Evolutionary conservation across 2,113 vertebrate species (phyloP).

Genomic region (Malaclemys terrapin): DNA sequence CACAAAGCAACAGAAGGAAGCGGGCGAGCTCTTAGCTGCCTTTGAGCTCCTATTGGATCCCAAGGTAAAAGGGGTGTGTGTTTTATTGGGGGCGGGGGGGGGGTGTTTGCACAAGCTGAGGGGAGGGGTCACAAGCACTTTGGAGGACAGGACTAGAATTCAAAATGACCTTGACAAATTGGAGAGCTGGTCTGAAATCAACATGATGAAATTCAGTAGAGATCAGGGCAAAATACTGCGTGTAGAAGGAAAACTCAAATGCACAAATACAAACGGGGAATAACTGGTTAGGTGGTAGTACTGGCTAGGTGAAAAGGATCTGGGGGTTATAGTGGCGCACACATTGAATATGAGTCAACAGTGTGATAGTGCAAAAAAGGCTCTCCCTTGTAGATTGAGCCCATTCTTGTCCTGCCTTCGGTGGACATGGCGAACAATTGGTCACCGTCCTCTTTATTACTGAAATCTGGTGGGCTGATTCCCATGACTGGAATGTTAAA

Average conservation of each 20-base stretch:
- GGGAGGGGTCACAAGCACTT: neutral
- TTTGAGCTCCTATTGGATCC: conserved; percentile 78
- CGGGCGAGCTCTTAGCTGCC: conserved; percentile 71
- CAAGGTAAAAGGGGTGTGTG: conserved; percentile 50
- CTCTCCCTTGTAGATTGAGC: too few relatives aligned
- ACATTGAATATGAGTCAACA: too few relatives aligned
- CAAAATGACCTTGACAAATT: neutral
- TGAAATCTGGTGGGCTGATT: too few relatives aligned
- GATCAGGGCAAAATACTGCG: too few relatives aligned
- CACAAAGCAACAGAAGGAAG: neutral
- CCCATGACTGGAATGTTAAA: too few relatives aligned
- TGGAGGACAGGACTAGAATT: neutral
- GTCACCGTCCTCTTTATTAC: too few relatives aligned
- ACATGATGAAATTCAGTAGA: too few relatives aligned
- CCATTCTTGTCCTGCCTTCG: neutral
- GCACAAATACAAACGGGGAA: neutral
- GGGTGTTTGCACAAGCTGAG: neutral
- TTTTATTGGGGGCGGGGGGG: rapidly evolving
- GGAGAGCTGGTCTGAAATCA: neutral
- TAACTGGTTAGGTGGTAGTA: too few relatives aligned
- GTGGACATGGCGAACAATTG: too few relatives aligned
- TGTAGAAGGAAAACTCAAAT: neutral
- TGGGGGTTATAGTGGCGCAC: neutral
- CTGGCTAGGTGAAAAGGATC: neutral
- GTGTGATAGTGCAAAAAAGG: too few relatives aligned